Evolutionary conservation across 2,113 vertebrate genomes (phyloP).

Genomic region (Myiagra hebetior): DNA sequence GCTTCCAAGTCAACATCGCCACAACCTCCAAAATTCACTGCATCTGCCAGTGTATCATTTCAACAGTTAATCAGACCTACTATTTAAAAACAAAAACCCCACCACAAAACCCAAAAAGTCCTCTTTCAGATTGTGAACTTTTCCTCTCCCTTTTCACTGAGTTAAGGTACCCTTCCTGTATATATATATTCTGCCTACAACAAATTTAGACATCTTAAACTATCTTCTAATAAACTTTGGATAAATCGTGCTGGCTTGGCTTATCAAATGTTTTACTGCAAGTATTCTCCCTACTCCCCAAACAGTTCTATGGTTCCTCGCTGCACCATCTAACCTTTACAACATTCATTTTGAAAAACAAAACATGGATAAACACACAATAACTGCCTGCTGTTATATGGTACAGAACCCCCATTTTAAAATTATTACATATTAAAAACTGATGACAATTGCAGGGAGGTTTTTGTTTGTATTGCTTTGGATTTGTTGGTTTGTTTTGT

Average conservation of each 20-base stretch:
- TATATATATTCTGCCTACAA: neutral
- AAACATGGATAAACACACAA: neutral
- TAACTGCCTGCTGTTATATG: neutral
- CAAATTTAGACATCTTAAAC: neutral
- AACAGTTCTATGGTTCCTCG: neutral
- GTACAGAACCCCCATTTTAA: neutral
- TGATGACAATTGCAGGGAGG: accelerated
- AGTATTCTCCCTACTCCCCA: neutral
- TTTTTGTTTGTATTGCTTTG: neutral
- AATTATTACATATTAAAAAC: neutral
- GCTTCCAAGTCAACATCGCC: neutral
- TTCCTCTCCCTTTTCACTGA: neutral
- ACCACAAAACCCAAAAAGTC: neutral
- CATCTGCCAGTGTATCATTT: neutral
- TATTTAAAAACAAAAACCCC: neutral
- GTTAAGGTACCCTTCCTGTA: neutral
- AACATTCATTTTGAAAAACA: neutral
- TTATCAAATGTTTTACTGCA: neutral
- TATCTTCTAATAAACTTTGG: neutral
- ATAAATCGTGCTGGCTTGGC: neutral
- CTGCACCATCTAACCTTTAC: neutral
- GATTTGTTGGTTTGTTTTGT: neutral
- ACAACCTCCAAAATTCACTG: neutral
- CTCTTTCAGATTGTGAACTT: neutral
- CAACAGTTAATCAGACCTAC: neutral